Evolutionary conservation across 2,888 invertebrate genomes (phyloP).

Genomic region (Alentia gelatinosa): DNA sequence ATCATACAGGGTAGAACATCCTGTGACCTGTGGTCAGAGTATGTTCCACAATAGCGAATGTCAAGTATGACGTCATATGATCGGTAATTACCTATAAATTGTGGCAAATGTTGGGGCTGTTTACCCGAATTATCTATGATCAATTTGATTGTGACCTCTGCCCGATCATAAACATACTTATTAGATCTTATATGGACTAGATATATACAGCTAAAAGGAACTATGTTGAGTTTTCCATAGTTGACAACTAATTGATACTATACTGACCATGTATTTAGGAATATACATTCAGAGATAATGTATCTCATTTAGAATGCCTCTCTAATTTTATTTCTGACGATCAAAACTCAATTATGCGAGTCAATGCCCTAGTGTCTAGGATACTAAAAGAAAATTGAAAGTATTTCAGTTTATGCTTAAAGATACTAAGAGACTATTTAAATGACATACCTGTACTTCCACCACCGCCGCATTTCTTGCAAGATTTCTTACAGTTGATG

Average conservation of each 20-base stretch:
- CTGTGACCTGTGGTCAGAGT: background rate
- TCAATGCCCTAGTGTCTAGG: background rate
- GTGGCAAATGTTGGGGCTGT: background rate
- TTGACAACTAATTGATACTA: too few relatives aligned
- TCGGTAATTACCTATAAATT: background rate
- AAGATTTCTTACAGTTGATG: constrained; percentile 46
- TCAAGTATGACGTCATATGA: background rate
- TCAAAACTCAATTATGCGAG: background rate
- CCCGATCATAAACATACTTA: too few relatives aligned
- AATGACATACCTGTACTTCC: background rate
- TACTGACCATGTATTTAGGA: too few relatives aligned
- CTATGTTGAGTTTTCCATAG: too few relatives aligned
- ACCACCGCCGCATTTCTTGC: constrained; percentile 37
- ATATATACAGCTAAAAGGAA: too few relatives aligned
- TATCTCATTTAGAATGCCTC: background rate
- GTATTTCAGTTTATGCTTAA: background rate
- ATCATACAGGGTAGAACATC: background rate
- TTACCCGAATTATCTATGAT: too few relatives aligned
- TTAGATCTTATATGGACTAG: too few relatives aligned
- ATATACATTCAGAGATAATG: background rate
- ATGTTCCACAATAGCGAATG: background rate
- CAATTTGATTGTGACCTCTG: too few relatives aligned
- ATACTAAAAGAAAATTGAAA: background rate
- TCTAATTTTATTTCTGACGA: background rate
- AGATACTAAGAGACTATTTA: background rate